A percentile compares a stretch with the other conserved stretches of the same genome.
These are phyloP conservation scores for Laticauda colubrina DNA, from an alignment of 2,113 vertebrate genomes.

Conservation along the genomic window DNA sequence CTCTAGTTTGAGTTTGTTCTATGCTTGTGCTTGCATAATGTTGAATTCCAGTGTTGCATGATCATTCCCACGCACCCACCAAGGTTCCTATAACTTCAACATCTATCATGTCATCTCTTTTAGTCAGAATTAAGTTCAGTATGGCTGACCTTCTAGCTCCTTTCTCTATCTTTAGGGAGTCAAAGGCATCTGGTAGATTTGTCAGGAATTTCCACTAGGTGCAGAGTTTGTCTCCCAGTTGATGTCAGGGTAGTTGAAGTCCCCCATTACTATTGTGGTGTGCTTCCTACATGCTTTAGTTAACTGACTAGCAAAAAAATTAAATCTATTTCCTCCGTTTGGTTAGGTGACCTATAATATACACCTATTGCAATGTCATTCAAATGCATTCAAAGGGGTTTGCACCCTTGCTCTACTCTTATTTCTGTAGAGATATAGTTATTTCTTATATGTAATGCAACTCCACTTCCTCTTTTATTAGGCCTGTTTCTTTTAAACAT, in stretches of 20 bases:
- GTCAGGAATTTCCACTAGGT: background rate
- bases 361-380: no score
- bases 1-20: background rate
- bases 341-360: background rate
- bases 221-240: background rate
- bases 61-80: background rate
- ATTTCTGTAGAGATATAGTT: background rate
- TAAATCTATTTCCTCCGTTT: background rate
- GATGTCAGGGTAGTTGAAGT: background rate
- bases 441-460: background rate
- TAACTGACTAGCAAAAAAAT: background rate
- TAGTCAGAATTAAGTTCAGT: background rate
- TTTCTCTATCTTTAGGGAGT: background rate
- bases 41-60: background rate
- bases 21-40: background rate
- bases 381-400: background rate
- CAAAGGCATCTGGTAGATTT: background rate
- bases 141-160: background rate
- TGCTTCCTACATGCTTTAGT: background rate
- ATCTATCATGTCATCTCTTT: background rate
- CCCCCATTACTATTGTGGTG: background rate
- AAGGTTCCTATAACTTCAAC: background rate
- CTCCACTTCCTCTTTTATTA: background rate
- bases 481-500: background rate
- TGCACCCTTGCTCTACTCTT: background rate